Percentiles rank a stretch among this genome's conserved stretches.
Conservation (phyloP, 2,113 vertebrate species). For the Nothocercus julius region DNA sequence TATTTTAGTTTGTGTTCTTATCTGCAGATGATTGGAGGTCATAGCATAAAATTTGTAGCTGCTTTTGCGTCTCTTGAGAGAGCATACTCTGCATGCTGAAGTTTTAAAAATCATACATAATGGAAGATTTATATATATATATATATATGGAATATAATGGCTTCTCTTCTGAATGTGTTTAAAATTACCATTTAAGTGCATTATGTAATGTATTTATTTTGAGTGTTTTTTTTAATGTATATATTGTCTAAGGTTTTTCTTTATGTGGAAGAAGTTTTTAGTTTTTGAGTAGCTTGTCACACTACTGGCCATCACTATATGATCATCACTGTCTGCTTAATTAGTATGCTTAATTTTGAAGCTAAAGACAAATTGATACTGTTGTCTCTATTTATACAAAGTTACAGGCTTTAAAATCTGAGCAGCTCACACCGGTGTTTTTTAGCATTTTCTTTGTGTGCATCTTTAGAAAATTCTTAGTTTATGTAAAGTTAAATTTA, state of each 20-base stretch:
- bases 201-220: background rate
- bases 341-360: background rate
- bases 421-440: background rate
- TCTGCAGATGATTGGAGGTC: background rate
- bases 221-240: too few species aligned
- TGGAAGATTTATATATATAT: background rate
- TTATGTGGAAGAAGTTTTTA: background rate
- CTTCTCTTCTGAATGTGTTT: background rate
- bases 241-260: background rate
- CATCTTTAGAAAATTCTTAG: background rate
- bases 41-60: background rate
- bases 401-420: background rate
- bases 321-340: background rate
- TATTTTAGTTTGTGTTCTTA: fast-evolving
- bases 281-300: background rate
- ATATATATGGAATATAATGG: too few species aligned
- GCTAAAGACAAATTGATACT: background rate
- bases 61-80: background rate
- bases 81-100: fast-evolving
- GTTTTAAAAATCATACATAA: background rate
- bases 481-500: background rate
- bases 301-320: background rate
- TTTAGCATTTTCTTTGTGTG: background rate
- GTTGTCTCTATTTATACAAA: background rate
- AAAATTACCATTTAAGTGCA: background rate